These are phyloP conservation scores for Psammodynastes pulverulentus DNA, from an alignment of 2,113 vertebrate species.

Conservation along the genomic window DNA sequence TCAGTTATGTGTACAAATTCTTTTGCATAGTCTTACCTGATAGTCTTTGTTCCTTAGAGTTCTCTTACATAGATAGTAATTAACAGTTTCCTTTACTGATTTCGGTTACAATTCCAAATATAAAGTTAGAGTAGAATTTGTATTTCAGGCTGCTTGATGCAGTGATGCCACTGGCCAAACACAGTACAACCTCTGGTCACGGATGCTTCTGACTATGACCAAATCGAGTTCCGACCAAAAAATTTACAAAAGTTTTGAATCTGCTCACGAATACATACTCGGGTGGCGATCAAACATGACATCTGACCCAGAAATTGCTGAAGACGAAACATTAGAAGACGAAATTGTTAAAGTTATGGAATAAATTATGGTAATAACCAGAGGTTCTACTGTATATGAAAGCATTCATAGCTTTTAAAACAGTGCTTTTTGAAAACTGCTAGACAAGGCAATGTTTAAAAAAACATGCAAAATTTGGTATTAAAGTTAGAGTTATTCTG, in stretches of 20 bases:
- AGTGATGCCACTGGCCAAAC: slow-evolving; percentile 70
- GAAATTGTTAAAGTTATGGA: no score
- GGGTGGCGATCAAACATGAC: no score
- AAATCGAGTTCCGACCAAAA: no score
- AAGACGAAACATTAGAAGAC: no score
- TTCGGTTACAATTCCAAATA: slow-evolving; percentile 66
- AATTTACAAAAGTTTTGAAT: no score
- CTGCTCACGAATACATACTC: no score
- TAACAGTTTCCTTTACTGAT: slow-evolving; percentile 64
- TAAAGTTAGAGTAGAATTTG: slow-evolving; percentile 56
- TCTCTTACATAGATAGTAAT: slow-evolving; percentile 69
- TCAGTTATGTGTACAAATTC: slow-evolving; percentile 79
- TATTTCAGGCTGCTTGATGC: slow-evolving; percentile 60
- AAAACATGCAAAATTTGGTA: no score
- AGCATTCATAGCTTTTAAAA: slow-evolving; percentile 20
- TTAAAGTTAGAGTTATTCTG: not conserved
- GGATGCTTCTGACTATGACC: no score
- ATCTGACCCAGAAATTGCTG: no score
- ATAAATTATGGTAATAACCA: no score
- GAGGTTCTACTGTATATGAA: no score
- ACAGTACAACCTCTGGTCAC: no score
- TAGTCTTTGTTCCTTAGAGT: slow-evolving; percentile 69
- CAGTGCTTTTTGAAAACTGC: not conserved
- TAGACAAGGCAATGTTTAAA: not conserved
- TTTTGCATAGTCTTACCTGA: slow-evolving; percentile 75